Evolutionary conservation across 2,888 invertebrate species (phyloP).

Genomic region (Sinhomidia bicolor): DNA sequence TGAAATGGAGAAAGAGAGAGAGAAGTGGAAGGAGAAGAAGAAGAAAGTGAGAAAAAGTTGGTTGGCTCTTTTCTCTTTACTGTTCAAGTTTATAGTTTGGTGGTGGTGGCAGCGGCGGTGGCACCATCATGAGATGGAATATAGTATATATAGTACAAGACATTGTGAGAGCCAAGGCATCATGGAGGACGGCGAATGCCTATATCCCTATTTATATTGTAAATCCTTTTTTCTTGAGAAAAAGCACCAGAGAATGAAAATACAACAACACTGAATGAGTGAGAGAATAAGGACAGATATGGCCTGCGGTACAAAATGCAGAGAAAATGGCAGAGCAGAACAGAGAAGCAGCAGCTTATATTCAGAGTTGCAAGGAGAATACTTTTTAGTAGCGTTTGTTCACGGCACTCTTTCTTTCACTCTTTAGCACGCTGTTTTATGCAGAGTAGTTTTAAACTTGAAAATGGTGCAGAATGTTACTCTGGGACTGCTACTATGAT

Average conservation of each 20-base stretch:
- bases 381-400: slow-evolving; percentile 27
- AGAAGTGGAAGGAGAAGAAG: too few species aligned
- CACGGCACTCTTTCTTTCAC: slow-evolving; percentile 2
- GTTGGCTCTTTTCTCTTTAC: slow-evolving; percentile 69
- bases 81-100: slow-evolving; percentile 38
- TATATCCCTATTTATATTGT: slow-evolving; percentile 55
- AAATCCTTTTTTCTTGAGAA: slow-evolving; percentile 65
- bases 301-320: slow-evolving; percentile 70
- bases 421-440: slow-evolving; percentile 47
- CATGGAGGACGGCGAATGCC: neutral
- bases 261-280: slow-evolving; percentile 11
- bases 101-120: neutral
- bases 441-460: slow-evolving; percentile 42
- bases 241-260: slow-evolving; percentile 16
- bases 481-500: slow-evolving; percentile 9
- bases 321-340: slow-evolving; percentile 13
- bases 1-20: slow-evolving; percentile 44
- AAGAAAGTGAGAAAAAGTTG: slow-evolving; percentile 47
- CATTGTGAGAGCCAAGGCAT: neutral
- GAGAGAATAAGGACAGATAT: slow-evolving; percentile 60
- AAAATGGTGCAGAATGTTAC: slow-evolving; percentile 55
- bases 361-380: slow-evolving; percentile 18
- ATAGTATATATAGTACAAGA: neutral
- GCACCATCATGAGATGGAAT: too few species aligned
- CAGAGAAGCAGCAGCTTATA: slow-evolving; percentile 17